A percentile compares a stretch with the other conserved stretches of the same genome.
Conservation (phyloP, 2,113 vertebrate species). For the Rhinoptilus africanus region DNA sequence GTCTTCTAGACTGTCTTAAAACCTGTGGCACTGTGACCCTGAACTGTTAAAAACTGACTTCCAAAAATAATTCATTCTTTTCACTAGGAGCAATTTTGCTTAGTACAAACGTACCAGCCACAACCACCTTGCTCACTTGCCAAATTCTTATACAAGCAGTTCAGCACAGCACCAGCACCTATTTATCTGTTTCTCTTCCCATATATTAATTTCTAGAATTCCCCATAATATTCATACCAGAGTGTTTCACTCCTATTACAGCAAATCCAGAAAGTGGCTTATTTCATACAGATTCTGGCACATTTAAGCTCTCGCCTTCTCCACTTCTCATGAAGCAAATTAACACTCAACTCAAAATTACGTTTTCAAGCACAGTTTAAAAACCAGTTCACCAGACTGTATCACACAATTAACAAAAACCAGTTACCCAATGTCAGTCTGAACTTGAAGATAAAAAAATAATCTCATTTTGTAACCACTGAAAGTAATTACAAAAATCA, state of each 20-base stretch:
- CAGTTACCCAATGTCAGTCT: background rate
- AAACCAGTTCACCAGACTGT: background rate
- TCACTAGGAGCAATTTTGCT: background rate
- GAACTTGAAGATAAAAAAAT: background rate
- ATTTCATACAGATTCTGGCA: constrained; percentile 8
- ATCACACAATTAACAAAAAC: background rate
- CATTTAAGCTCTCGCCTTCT: background rate
- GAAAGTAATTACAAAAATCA: background rate
- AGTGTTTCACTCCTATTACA: background rate
- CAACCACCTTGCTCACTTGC: background rate
- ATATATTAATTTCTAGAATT: background rate
- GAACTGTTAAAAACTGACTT: background rate
- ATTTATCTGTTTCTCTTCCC: background rate
- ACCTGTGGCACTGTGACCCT: background rate
- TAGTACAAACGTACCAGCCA: background rate
- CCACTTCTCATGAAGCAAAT: background rate
- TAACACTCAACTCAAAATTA: background rate
- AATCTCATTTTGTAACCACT: background rate
- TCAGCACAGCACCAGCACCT: background rate
- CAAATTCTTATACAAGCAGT: background rate
- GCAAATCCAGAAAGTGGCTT: background rate
- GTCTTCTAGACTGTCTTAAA: background rate
- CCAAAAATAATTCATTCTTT: background rate
- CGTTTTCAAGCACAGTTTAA: background rate
- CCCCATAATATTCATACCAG: background rate